Base-by-base conservation (phyloP, 1,140 invertebrate genomes). In the Caerostris extrusa region DNA sequence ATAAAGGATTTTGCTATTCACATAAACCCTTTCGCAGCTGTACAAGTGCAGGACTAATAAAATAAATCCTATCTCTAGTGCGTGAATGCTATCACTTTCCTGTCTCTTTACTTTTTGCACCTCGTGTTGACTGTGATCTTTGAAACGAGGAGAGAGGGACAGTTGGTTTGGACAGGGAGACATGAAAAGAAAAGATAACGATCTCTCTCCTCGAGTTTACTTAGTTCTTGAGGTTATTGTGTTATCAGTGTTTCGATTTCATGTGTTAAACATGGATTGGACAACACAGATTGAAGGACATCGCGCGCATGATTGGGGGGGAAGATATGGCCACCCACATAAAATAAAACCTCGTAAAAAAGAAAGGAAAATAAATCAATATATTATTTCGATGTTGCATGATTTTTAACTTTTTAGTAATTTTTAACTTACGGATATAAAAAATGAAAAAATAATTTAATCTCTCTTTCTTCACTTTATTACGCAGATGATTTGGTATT, bases 161-260 rank as follows among this genome's bases (percentile, higher is more conserved):
- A 8, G 64, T 89, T 57, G 64, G 53, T 71, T 12, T 71, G 56
- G 19, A 53, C 17, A 17, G 64, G 17, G 57, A 64, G 17, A 89
- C 5, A 64, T 17, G 60, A 89, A 87, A 89, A 58, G 81, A 85
- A 85, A 85, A 89, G 64, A 69, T 64, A 89, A 69, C 87, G 87
- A 89, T 57, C 56, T 71, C 82, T 58, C 19, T 57, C 82, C 10
- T n/a, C 7, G 5, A 12, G 71, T 77, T 77, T 77, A 53, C 50
- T 77, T 77, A 5, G 71, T 77, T 77, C 71, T 77, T 14, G 19
- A 77, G 69, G 34, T 5, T 77, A 77, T 77, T 77, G 69, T 77
- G 10, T 12, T 77, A 77, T 77, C 71, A 53, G 8, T 50, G 71
- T 5, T 77, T 77, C 69, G 69, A 77, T 77, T 77, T 53, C 34